These are phyloP conservation scores for Chaunax sp. DNA, from an alignment of 2,797 vertebrate genomes.

Conservation along the genomic window DNA sequence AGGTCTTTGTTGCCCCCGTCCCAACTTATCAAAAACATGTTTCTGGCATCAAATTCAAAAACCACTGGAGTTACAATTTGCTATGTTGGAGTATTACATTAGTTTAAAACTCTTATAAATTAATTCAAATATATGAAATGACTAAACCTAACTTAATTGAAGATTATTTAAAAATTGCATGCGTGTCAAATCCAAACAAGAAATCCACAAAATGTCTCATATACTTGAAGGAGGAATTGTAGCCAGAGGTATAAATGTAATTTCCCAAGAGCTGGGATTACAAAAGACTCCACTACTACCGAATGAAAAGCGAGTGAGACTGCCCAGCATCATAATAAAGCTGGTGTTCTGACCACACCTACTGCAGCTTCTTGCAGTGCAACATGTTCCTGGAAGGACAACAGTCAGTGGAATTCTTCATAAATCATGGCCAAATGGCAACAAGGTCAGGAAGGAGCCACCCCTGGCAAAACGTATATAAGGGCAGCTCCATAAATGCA, in stretches of 20 bases:
- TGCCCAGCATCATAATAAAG: conserved; percentile 26
- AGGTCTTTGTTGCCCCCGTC: too few relatives aligned
- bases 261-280: conserved; percentile 23
- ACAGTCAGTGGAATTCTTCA: conserved; percentile 51
- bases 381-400: conserved; percentile 57
- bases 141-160: background rate
- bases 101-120: background rate
- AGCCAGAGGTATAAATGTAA: conserved; percentile 34
- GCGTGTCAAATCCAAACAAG: conserved; percentile 17
- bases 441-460: conserved; percentile 37
- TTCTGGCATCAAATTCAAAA: too few relatives aligned
- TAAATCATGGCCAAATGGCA: conserved; percentile 54
- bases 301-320: conserved; percentile 43
- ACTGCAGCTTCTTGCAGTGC: conserved; percentile 22
- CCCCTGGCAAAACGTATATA: conserved; percentile 26
- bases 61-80: too few relatives aligned
- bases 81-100: too few relatives aligned
- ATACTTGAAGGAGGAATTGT: conserved; percentile 15
- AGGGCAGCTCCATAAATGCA: conserved; percentile 29
- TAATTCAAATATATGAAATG: background rate
- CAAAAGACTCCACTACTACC: conserved; percentile 29
- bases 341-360: conserved; percentile 43
- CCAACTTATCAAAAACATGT: too few relatives aligned
- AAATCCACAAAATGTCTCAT: conserved; percentile 8
- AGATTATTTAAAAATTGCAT: background rate